These are phyloP conservation scores for Vireo griseus DNA, from an alignment of 2,797 vertebrate genomes.

Conservation along the genomic window DNA sequence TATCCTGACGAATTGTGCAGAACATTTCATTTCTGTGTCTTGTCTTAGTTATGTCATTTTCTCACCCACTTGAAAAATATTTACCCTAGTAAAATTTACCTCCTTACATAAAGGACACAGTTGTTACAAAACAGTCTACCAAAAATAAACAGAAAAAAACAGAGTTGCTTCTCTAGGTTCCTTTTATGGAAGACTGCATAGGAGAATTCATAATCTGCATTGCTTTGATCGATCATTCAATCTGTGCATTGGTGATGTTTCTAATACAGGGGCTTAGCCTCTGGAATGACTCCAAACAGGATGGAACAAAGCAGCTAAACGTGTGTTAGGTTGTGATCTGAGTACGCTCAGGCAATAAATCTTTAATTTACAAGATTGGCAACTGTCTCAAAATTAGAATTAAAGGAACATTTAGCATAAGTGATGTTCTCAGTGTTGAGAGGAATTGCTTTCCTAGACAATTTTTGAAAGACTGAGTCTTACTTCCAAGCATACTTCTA, in stretches of 20 bases:
- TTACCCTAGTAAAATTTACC: constrained; percentile 11
- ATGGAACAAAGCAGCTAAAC: constrained; percentile 70
- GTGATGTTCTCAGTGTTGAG: constrained; percentile 23
- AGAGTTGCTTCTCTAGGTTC: background rate
- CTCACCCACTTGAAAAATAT: constrained; percentile 33
- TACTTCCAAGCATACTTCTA: constrained; percentile 29
- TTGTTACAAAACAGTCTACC: background rate
- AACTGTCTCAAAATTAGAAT: constrained; percentile 68
- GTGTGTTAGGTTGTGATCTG: constrained; percentile 71
- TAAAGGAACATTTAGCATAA: constrained; percentile 66
- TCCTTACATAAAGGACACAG: background rate
- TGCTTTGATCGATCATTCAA: constrained; percentile 72
- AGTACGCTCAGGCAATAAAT: constrained; percentile 74
- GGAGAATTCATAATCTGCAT: constrained; percentile 60
- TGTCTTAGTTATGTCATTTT: background rate
- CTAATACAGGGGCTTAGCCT: constrained; percentile 61
- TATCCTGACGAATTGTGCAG: background rate
- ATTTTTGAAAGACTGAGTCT: constrained; percentile 45
- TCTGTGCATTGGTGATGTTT: constrained; percentile 69
- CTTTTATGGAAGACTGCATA: constrained; percentile 50
- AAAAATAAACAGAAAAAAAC: constrained; percentile 43
- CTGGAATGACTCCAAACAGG: constrained; percentile 70
- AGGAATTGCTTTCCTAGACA: constrained; percentile 40
- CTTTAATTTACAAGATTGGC: constrained; percentile 71
- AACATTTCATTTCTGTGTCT: constrained; percentile 23